Conservation (phyloP, 2,797 vertebrate genomes). For the Sciurus carolinensis region DNA sequence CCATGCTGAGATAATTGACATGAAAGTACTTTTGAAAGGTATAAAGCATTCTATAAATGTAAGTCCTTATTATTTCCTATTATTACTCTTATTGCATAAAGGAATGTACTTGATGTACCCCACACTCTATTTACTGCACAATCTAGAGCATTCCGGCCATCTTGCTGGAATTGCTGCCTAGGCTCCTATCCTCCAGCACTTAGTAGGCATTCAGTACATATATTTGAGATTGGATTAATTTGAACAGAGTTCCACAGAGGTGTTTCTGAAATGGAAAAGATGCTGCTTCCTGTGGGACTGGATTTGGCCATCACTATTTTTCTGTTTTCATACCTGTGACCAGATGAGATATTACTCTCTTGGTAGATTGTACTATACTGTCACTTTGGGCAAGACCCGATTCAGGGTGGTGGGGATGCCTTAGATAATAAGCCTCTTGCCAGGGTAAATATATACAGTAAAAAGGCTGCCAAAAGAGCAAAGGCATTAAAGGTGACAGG, state of each 20-base stretch:
- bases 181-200: neutral
- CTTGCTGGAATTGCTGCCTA: neutral
- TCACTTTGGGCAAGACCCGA: neutral
- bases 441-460: neutral
- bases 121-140: neutral
- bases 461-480: neutral
- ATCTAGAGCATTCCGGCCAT: neutral
- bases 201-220: neutral
- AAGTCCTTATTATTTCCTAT: conserved; percentile 73
- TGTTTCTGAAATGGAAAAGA: conserved; percentile 19
- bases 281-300: neutral
- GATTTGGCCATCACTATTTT: neutral
- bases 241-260: neutral
- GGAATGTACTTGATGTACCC: conserved; percentile 29
- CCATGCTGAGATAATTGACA: conserved; percentile 72
- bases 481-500: neutral
- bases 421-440: neutral
- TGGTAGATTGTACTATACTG: neutral
- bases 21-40: conserved; percentile 71
- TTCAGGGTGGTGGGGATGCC: neutral
- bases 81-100: conserved; percentile 42
- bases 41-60: conserved; percentile 76
- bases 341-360: neutral
- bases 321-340: neutral
- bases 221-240: neutral